phyloP scores from a whole-genome alignment of 2,888 invertebrate species.

The Himalopsyche kuldschensis region DNA sequence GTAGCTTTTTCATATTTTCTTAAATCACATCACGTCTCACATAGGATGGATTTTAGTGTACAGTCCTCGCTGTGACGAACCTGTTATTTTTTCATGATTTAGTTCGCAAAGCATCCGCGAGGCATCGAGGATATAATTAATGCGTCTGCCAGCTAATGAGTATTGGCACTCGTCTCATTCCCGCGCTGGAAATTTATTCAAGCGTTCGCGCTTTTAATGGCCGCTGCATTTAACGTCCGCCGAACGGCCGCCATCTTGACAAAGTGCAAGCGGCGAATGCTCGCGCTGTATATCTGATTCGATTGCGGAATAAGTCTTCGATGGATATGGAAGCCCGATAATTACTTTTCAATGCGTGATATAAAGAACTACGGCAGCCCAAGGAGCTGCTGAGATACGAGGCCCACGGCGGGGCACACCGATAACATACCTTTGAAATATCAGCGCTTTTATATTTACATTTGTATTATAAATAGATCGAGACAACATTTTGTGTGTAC shows the following conservation, averaged over 20 bases:
- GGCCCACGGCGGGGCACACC: not conserved
- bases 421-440: no score
- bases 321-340: not conserved
- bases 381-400: not conserved
- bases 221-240: slow-evolving; percentile 2
- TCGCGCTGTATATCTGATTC: not conserved
- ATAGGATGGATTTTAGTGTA: not conserved
- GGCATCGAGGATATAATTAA: slow-evolving; percentile 24
- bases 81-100: slow-evolving; percentile 26
- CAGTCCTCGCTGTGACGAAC: slow-evolving; percentile 34
- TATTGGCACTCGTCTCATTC: slow-evolving; percentile 35
- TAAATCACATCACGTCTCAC: slow-evolving; percentile 15
- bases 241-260: not conserved
- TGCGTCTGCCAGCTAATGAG: slow-evolving; percentile 34
- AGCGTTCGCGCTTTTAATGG: slow-evolving; percentile 16
- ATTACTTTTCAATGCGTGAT: not conserved
- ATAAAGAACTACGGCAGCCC: not conserved
- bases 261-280: not conserved
- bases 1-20: slow-evolving; percentile 14
- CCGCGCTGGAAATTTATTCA: slow-evolving; percentile 19
- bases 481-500: no score
- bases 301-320: not conserved
- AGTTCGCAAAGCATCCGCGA: slow-evolving; percentile 11
- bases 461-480: no score
- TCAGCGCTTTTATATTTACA: no score